Evolutionary conservation across 2,888 invertebrate genomes (phyloP), one percentile per base, ranked within the genome.

Genomic region (Petrophora chlorosata): DNA sequence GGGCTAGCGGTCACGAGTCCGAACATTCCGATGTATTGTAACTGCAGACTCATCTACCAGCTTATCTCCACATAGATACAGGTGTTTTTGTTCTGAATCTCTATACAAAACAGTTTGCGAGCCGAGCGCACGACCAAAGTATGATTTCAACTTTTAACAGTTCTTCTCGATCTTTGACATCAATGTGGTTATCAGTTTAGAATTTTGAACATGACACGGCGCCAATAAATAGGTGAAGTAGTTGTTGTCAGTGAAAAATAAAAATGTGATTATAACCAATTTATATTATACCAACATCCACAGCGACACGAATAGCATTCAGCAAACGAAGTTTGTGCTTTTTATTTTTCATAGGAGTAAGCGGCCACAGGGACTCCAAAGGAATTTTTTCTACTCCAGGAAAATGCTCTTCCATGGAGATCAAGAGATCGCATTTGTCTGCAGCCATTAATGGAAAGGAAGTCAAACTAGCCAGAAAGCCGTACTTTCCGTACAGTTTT

Each of bases 31-130:
- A 70, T 59, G 70, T 68, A 73, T 62, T 76, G 79, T 70, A 79
- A 76, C 63, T 76, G 79, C 70, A 79, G 77, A 84, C 79, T 83
- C 85, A 83, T 82, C 76, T 69, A 66, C 65, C 61, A 62, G 70
- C 73, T 77, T 73, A 75, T 73, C 73, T 75, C 56, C 61, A 59
- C 63, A 61, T 53, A 73, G 72, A 73, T 75, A 81, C 76, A 81
- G 79, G 79, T 82, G 81, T 73, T 80, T 76, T 76, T 76, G 63
- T 76, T 52, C 65, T 45, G 68, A 69, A 72, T 73, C 69, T 73
- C 66, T 73, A 64, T 67, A 78, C 73, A 76, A 79, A 75, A 76
- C 70, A 65, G 67, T 70, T 73, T 66, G 73, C 69, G 61, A 64
- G 64, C 15, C 34, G 16, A 19, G 25, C n/a, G 34, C 16, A 22